Percentiles rank a stretch among this genome's conserved stretches.
Conservation (phyloP, 2,888 invertebrate genomes). For the Drosophila monieri region DNA sequence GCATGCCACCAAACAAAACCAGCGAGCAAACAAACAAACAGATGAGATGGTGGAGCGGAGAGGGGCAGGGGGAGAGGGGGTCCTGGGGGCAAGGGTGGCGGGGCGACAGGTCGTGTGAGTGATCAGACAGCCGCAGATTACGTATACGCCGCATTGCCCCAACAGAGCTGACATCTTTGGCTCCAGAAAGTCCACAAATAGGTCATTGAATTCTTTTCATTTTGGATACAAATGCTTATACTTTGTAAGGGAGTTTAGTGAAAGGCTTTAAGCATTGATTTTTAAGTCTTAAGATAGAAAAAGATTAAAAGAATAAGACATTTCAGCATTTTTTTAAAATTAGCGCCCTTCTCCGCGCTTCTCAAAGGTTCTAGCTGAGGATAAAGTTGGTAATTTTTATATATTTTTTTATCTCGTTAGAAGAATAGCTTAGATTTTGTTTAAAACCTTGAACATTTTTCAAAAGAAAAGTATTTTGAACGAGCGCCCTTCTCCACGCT, state of each 20-base stretch:
- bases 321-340: background rate
- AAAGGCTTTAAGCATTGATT: background rate
- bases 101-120: constrained; percentile 58
- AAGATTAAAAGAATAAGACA: no score
- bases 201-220: background rate
- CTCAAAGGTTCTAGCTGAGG: background rate
- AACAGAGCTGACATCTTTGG: constrained; percentile 1
- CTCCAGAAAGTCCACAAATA: background rate
- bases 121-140: constrained; percentile 74
- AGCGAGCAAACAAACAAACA: constrained; percentile 56
- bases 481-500: no score
- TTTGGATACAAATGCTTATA: background rate
- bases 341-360: background rate
- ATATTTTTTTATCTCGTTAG: no score
- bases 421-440: no score
- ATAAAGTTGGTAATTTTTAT: no score
- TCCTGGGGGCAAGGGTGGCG: constrained; percentile 20
- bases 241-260: background rate
- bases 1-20: constrained; percentile 54
- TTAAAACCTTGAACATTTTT: no score
- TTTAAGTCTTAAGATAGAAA: background rate
- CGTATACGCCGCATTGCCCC: constrained; percentile 70
- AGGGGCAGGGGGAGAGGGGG: constrained; percentile 26
- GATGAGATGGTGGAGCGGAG: constrained; percentile 8
- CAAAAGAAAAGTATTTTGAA: no score